Conservation (phyloP, 2,113 vertebrate species). For the Lepus americanus region DNA sequence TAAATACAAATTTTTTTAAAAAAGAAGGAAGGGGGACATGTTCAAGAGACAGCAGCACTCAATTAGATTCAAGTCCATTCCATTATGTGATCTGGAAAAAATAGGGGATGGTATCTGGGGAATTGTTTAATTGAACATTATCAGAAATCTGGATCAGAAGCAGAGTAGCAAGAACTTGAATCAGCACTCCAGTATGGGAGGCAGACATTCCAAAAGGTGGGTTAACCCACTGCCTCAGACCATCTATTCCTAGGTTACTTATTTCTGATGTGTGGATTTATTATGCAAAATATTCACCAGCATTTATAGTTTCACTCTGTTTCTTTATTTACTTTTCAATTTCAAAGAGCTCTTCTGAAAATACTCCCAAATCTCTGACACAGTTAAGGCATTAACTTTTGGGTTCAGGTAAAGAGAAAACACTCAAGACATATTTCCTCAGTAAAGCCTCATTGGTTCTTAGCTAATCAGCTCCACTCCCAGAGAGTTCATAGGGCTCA, state of each 20-base stretch:
- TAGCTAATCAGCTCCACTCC: background rate
- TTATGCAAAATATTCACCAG: background rate
- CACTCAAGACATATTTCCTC: background rate
- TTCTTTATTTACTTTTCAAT: slow-evolving; percentile 20
- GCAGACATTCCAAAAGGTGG: too few species aligned
- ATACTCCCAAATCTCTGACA: background rate
- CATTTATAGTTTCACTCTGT: background rate
- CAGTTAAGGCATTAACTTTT: slow-evolving; percentile 1
- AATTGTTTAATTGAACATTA: too few species aligned
- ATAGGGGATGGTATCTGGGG: too few species aligned
- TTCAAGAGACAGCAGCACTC: too few species aligned
- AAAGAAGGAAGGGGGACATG: too few species aligned
- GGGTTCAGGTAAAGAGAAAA: background rate
- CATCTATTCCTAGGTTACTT: background rate
- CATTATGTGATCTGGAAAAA: too few species aligned
- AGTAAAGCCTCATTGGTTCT: background rate
- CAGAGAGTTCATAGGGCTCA: background rate
- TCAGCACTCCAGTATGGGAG: too few species aligned
- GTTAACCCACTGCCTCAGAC: too few species aligned
- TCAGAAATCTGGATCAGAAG: too few species aligned
- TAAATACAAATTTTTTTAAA: too few species aligned
- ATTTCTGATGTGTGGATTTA: background rate
- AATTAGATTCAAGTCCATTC: too few species aligned
- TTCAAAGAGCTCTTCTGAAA: background rate
- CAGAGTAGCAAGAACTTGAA: too few species aligned